phyloP scores from a whole-genome alignment of 2,888 invertebrate species.

The Synergus umbraculus region DNA sequence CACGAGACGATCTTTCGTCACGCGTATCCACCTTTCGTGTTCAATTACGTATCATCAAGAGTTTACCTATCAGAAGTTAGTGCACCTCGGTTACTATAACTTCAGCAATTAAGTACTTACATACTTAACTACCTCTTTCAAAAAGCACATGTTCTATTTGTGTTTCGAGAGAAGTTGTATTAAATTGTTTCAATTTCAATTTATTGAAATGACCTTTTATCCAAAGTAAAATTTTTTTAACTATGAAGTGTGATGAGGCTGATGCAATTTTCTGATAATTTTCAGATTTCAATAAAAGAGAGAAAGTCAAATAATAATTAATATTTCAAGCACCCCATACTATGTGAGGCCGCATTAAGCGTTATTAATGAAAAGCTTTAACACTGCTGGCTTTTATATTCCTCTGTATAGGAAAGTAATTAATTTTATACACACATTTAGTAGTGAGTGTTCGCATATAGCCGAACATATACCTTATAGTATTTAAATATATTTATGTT shows the following conservation, averaged over 20 bases:
- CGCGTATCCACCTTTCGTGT: slow-evolving; percentile 41
- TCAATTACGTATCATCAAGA: slow-evolving; percentile 28
- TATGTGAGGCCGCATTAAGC: too few relatives aligned
- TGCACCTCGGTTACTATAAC: not conserved
- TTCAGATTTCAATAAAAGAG: not conserved
- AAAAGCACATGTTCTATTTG: not conserved
- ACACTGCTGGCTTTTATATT: not conserved
- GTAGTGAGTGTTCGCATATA: too few relatives aligned
- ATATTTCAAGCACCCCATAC: not conserved
- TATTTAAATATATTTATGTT: not conserved
- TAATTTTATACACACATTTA: not conserved
- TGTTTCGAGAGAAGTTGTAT: not conserved
- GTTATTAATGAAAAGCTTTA: too few relatives aligned
- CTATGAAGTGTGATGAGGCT: not conserved
- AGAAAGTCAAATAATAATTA: not conserved
- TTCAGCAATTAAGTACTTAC: slow-evolving; percentile 16
- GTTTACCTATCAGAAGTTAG: slow-evolving; percentile 19
- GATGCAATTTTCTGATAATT: not conserved
- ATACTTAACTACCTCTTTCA: slow-evolving; percentile 2
- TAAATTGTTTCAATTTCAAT: not conserved
- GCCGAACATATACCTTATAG: too few relatives aligned
- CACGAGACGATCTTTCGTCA: slow-evolving; percentile 15
- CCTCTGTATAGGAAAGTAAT: not conserved
- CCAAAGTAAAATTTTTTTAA: not conserved
- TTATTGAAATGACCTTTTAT: not conserved